phyloP scores from a whole-genome alignment of 1,140 invertebrate genomes.

The Nasonia vitripennis region DNA sequence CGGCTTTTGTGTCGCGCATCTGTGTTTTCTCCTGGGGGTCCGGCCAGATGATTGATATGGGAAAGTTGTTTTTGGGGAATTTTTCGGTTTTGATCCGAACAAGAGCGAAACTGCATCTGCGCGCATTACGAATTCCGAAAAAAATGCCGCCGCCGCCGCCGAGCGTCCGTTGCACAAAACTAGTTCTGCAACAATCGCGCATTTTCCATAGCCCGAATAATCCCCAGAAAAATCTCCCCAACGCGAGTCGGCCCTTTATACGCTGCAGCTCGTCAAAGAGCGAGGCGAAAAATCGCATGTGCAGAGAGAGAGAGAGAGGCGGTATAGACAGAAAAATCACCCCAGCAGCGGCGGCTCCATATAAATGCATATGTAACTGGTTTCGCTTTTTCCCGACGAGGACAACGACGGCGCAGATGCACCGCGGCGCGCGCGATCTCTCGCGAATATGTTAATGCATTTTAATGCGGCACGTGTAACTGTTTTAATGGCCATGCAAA shows the following conservation, averaged over 20 bases:
- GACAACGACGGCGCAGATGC: neutral
- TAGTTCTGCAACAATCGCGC: neutral
- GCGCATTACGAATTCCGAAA: neutral
- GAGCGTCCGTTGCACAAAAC: neutral
- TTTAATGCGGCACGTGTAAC: constrained; percentile 49
- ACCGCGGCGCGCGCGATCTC: no score
- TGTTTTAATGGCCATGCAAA: constrained; percentile 54
- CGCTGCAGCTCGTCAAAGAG: constrained; percentile 15
- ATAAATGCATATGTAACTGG: constrained; percentile 46
- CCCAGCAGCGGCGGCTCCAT: neutral
- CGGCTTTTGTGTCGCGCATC: neutral
- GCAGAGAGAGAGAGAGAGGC: no score
- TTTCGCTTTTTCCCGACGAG: constrained; percentile 22
- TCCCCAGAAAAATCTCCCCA: neutral
- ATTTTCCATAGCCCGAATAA: neutral
- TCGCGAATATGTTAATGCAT: constrained; percentile 53
- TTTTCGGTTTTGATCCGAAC: no score
- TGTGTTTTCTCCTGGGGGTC: no score
- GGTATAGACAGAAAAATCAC: constrained; percentile 11
- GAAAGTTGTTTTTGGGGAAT: no score
- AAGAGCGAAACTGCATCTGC: no score
- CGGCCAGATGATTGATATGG: no score
- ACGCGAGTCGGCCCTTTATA: neutral
- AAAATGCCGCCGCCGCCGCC: no score
- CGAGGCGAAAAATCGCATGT: constrained; percentile 9